Evolutionary conservation across 2,797 vertebrate species (phyloP).

Genomic region (Rachycentron canadum): DNA sequence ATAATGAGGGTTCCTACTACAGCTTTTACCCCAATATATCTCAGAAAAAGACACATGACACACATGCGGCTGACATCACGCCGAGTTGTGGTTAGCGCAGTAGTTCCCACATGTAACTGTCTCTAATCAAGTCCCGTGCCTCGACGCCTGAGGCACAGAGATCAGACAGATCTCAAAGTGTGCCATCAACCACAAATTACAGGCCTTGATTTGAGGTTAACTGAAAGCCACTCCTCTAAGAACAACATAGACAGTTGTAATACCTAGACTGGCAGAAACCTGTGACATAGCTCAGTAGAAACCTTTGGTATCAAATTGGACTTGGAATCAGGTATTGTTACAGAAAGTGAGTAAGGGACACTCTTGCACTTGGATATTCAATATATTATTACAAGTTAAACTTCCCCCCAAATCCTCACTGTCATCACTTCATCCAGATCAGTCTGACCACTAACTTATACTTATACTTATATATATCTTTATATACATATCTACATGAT

Average conservation of each 20-base stretch:
- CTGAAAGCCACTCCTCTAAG: slow-evolving; percentile 86
- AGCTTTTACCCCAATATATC: slow-evolving; percentile 65
- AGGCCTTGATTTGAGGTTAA: slow-evolving; percentile 90
- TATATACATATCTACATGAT: too few species aligned
- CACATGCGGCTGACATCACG: slow-evolving; percentile 76
- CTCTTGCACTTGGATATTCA: slow-evolving; percentile 40
- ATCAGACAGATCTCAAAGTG: slow-evolving; percentile 90
- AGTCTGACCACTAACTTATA: slow-evolving; percentile 3
- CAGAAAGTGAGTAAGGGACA: slow-evolving; percentile 31
- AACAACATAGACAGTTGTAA: slow-evolving; percentile 87
- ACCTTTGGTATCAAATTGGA: slow-evolving; percentile 71
- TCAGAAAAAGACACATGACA: slow-evolving; percentile 73
- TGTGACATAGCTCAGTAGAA: slow-evolving; percentile 75
- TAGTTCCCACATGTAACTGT: slow-evolving; percentile 88
- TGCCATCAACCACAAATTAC: slow-evolving; percentile 91
- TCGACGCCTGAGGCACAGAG: slow-evolving; percentile 85
- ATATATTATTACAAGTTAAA: slow-evolving; percentile 25
- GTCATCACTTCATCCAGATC: slow-evolving; percentile 8
- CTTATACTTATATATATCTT: too few species aligned
- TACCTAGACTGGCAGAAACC: slow-evolving; percentile 83
- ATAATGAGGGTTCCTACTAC: slow-evolving; percentile 36
- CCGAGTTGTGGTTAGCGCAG: slow-evolving; percentile 84
- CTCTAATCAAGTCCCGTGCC: slow-evolving; percentile 87
- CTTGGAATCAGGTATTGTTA: slow-evolving; percentile 58
- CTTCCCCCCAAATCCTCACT: slow-evolving; percentile 18